A percentile compares a stretch with the other conserved stretches of the same genome.
Conservation (phyloP, 2,888 invertebrate species). For the Eulithis testata region DNA sequence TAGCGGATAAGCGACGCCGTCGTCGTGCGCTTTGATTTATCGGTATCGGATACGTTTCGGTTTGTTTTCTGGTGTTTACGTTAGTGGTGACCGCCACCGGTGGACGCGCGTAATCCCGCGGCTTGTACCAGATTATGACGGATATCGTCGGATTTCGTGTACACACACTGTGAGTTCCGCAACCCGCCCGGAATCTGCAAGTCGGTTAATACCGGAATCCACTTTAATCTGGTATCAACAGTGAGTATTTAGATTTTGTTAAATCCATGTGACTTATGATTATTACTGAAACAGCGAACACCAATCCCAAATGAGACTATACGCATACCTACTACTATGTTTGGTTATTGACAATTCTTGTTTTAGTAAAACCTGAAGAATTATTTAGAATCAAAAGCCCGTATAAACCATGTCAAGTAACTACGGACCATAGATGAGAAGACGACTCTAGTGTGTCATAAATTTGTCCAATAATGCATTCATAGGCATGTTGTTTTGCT, state of each 20-base stretch:
- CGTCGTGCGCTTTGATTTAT: constrained; percentile 84
- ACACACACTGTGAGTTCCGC: constrained; percentile 68
- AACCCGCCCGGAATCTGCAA: constrained; percentile 59
- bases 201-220: constrained; percentile 37
- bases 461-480: too few species aligned
- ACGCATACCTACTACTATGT: too few species aligned
- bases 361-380: too few species aligned
- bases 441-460: too few species aligned
- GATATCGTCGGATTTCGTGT: constrained; percentile 78
- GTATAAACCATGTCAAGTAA: too few species aligned
- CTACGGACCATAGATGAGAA: too few species aligned
- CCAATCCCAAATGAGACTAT: background rate
- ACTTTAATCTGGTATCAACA: constrained; percentile 45
- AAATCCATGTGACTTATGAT: constrained; percentile 4
- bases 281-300: background rate
- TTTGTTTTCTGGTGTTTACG: constrained; percentile 81
- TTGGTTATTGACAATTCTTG: too few species aligned
- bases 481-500: too few species aligned
- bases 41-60: constrained; percentile 79
- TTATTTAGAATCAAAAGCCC: too few species aligned
- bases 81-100: constrained; percentile 78
- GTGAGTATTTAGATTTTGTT: constrained; percentile 59
- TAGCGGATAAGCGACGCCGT: constrained; percentile 79
- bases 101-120: constrained; percentile 77
- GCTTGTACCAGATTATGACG: constrained; percentile 81